A percentile compares a stretch with the other conserved stretches of the same genome.
These are phyloP conservation scores for Diloba caeruleocephala DNA, from an alignment of 2,888 invertebrate genomes.

Conservation along the genomic window DNA sequence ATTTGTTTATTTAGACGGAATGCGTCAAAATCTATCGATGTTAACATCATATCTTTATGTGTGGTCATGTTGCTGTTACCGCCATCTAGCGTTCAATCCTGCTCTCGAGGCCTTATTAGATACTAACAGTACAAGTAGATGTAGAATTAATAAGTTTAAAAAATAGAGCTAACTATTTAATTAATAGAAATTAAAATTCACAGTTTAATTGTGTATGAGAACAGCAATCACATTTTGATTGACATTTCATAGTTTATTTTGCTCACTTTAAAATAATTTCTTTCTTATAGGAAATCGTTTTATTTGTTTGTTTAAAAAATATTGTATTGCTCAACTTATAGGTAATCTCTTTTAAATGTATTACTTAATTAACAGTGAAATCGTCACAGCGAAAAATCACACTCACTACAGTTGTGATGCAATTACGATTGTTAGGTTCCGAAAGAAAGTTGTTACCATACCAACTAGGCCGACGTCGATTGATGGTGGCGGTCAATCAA, in stretches of 20 bases:
- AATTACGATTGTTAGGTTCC: no score
- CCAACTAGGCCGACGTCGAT: no score
- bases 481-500: no score
- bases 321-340: conserved; percentile 62
- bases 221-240: conserved; percentile 41
- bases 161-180: conserved; percentile 16
- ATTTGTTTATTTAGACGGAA: no score
- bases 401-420: no score
- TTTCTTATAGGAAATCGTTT: conserved; percentile 32
- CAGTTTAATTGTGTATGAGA: conserved; percentile 23
- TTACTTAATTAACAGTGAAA: no score
- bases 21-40: no score
- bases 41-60: no score
- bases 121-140: conserved; percentile 60
- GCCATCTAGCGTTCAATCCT: conserved; percentile 4
- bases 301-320: no score
- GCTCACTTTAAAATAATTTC: no score
- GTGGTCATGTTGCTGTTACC: not conserved
- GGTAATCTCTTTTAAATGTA: conserved; percentile 56
- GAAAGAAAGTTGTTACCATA: no score
- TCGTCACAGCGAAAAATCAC: no score
- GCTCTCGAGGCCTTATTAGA: conserved; percentile 13
- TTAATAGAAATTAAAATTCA: conserved; percentile 13
- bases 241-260: conserved; percentile 38
- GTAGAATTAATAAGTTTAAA: conserved; percentile 23